Evolutionary conservation across 53 echinoderm and acorn worm species (phyloP), one percentile per base, ranked within the genome.

Genomic region (Arbacia lixula): DNA sequence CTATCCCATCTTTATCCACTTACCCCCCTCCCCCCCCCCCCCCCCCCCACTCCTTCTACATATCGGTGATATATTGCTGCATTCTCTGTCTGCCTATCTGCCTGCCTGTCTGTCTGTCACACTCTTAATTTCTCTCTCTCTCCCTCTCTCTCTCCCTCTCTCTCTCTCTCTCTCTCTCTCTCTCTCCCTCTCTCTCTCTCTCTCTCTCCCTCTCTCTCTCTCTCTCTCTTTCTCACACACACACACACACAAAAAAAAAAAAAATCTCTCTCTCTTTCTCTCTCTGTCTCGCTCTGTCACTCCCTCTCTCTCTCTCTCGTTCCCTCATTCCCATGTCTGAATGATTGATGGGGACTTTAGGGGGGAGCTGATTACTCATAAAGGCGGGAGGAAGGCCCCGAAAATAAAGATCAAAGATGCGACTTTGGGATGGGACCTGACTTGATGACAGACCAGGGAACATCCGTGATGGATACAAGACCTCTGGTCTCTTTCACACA

Each of bases 301-400:
- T 68, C 68, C 24, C 2, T 40, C 39, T 37, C 36, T 40, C 68
- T 25, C 19, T 68, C 68, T 39, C 21, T 68, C 6, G 36, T 68
- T 36, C 66, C 68, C 35, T 68, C 68, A 25, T 39, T 68, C 39
- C 62, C 28, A 40, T 35, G 58, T 9, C 27, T 82, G 12, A 35
- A 65, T 30, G 42, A 60, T 43, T 65, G 82, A 61, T 82, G 82
- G 39, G 54, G 65, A 77, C 39, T 86, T 49, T 60, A 74, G 73
- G 62, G 73, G 62, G 32, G 37, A 53, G 75, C 87, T 57, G 67
- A 78, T 67, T 79, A 77, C 78, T 78, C 78, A 87, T 57, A 69
- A 85, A 29, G 27, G 54, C n/a, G 30, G 57, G 87, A 16, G 39
- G 33, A 68, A 14, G 14, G 41, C 68, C 5, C 41, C 68, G 3